phyloP scores from a whole-genome alignment of 2,797 vertebrate genomes.

The Sarcoramphus papa region DNA sequence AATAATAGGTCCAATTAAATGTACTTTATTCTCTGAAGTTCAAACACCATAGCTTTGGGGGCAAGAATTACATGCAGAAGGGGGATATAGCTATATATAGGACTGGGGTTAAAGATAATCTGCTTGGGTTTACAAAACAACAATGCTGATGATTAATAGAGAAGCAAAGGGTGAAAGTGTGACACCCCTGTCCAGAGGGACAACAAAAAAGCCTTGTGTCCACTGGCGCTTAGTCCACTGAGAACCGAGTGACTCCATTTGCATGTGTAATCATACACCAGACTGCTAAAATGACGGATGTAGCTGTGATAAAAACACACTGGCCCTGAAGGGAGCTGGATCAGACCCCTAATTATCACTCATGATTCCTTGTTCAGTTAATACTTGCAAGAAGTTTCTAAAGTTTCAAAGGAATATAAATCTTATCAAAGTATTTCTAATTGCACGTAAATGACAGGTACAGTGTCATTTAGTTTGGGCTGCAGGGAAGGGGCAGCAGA shows the following conservation, averaged over 20 bases:
- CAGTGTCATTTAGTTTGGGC: neutral
- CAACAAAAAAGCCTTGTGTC: neutral
- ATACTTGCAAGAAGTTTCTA: constrained; percentile 27
- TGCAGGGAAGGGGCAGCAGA: constrained; percentile 37
- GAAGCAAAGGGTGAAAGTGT: neutral
- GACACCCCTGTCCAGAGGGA: neutral
- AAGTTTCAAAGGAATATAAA: constrained; percentile 53
- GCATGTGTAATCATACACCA: neutral
- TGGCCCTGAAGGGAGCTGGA: constrained; percentile 23
- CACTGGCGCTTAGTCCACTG: neutral
- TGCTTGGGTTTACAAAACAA: neutral
- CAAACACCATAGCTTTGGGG: constrained; percentile 59
- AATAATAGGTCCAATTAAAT: constrained; percentile 71
- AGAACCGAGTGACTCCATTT: neutral
- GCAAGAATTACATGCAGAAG: constrained; percentile 43
- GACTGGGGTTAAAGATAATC: neutral
- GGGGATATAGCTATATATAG: neutral
- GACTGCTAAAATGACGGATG: neutral
- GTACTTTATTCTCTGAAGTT: constrained; percentile 71
- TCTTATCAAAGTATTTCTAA: constrained; percentile 44
- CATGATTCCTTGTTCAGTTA: neutral
- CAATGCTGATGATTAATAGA: neutral
- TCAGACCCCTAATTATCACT: constrained; percentile 38
- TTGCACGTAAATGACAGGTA: constrained; percentile 37
- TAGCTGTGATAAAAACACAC: constrained; percentile 3